A percentile compares a stretch with the other conserved stretches of the same genome.
Conservation (phyloP, 2,797 vertebrate species). For the Tauraco hartlaubi region DNA sequence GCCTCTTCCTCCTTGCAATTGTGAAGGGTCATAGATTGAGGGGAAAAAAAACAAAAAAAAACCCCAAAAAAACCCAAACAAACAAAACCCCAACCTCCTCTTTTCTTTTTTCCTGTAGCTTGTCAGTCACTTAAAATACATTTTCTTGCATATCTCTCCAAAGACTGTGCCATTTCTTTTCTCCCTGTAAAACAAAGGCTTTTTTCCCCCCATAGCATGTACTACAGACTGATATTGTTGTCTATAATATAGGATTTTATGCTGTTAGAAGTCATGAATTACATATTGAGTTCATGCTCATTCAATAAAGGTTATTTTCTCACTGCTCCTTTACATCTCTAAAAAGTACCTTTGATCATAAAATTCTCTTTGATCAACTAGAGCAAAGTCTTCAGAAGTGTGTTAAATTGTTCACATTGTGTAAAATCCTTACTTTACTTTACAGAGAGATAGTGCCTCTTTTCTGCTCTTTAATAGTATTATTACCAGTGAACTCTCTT, state of each 20-base stretch:
- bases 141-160: not conserved
- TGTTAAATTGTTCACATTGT: constrained; percentile 48
- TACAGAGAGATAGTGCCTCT: not conserved
- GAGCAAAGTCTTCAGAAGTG: constrained; percentile 50
- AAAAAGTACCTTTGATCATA: constrained; percentile 69
- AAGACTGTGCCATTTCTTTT: not conserved
- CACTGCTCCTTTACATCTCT: constrained; percentile 26
- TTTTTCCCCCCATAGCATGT: not conserved
- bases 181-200: not conserved
- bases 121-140: not conserved
- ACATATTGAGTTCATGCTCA: constrained; percentile 36
- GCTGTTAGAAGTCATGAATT: constrained; percentile 24
- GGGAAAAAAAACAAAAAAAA: not conserved
- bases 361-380: constrained; percentile 74
- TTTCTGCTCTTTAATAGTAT: not conserved
- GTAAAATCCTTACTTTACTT: constrained; percentile 44
- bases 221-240: not conserved
- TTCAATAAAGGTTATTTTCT: constrained; percentile 50
- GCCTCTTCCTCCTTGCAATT: not conserved
- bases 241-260: not conserved
- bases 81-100: fast-evolving
- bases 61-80: too few species aligned
- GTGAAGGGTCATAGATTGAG: not conserved
- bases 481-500: constrained; percentile 6
- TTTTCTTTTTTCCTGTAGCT: not conserved